Evolutionary conservation across 2,113 vertebrate species (phyloP).

Genomic region (Paratilapia polleni): DNA sequence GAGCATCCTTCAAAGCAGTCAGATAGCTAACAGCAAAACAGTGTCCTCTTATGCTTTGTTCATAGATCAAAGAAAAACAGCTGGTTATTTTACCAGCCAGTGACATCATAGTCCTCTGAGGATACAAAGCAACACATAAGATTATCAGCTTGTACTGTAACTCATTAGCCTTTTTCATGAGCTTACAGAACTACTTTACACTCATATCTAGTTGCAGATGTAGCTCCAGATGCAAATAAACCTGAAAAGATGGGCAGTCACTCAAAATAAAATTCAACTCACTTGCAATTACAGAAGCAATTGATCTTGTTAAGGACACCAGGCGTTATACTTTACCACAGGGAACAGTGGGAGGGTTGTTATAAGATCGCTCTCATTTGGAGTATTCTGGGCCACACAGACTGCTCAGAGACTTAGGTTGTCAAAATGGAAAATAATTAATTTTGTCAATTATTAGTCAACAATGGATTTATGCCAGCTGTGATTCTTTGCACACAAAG

Average conservation of each 20-base stretch:
- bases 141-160: conserved; percentile 24
- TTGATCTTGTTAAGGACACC: conserved; percentile 32
- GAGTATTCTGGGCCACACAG: background rate
- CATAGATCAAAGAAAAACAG: conserved; percentile 67
- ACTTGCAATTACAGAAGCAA: conserved; percentile 18
- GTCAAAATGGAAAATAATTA: conserved; percentile 10
- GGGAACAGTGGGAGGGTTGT: conserved; percentile 1
- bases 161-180: conserved; percentile 54
- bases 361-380: background rate
- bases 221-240: background rate
- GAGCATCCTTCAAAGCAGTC: conserved; percentile 65
- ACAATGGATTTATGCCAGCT: conserved; percentile 5
- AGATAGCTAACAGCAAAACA: conserved; percentile 59
- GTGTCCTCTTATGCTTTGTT: conserved; percentile 57
- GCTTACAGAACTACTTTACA: conserved; percentile 5
- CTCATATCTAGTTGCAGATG: background rate
- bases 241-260: conserved; percentile 1
- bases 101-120: conserved; percentile 66
- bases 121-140: conserved; percentile 18
- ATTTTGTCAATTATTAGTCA: conserved; percentile 10
- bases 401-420: conserved; percentile 5
- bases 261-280: conserved; percentile 16
- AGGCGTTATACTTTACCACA: conserved; percentile 25
- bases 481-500: conserved; percentile 12
- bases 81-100: conserved; percentile 46